Evolutionary conservation across 2,113 vertebrate genomes (phyloP), one percentile per base, ranked within the genome.

Genomic region (Onychorhynchus coronatus): DNA sequence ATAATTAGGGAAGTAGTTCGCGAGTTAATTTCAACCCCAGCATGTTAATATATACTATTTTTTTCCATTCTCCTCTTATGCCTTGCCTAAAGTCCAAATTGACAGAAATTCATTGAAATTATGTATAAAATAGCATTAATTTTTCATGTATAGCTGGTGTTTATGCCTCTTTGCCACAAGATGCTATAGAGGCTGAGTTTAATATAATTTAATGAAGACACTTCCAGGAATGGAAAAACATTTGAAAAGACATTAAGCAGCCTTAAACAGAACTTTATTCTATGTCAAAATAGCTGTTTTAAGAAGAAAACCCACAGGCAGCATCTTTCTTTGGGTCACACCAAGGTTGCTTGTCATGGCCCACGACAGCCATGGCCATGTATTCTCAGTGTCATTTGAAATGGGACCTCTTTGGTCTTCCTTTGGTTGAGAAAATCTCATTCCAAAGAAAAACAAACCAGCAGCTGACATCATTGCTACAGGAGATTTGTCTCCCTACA

Each of bases 281-380:
- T 37, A 8, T 23, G 9, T n/a, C 49, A 22, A 30, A 46, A 28
- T 5, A 76, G 13, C 5, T 58, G 52, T 16, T 24, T 55, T 23
- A 30, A 33, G 49, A 53, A 79, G 44, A 55, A 67, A 35, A 25
- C 5, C 10, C 31, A 1, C 1, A 13, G 35, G 25, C 46, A 81
- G 37, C 39, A 19, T 24, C 46, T 39, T 73, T 13, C 41, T 63
- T 6, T 37, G 65, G 39, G 42, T 14, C 24, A 8, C 44, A 19
- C 33, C 30, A 5, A 9, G 42, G 50, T 3, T 25, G 4, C 23
- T 2, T 42, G 12, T 10, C 42, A 8, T 5, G 5, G 30, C 12
- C 58, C 27, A 2, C 2, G 0, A 3, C 31, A 31, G 37, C 44
- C 76, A 7, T 4, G 41, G 23, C 44, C 25, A 4, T 11, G 16